Conservation (phyloP, 2,888 invertebrate genomes). For the Acleris cristana region DNA sequence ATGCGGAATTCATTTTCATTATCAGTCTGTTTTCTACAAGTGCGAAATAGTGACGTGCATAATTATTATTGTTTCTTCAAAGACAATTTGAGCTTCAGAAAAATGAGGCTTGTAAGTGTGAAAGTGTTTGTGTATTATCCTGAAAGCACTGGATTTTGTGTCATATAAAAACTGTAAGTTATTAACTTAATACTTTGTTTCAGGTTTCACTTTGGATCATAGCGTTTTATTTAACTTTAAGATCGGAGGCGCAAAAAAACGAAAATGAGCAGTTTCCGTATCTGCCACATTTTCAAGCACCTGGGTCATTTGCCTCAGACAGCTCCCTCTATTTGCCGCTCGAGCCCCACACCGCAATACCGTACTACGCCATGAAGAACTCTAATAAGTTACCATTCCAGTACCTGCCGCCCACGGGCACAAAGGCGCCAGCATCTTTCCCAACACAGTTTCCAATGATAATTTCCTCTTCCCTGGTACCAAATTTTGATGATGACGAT, state of each 20-base stretch:
- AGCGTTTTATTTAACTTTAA: slow-evolving; percentile 53
- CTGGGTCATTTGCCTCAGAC: slow-evolving; percentile 62
- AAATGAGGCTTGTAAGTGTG: slow-evolving; percentile 80
- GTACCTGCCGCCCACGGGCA: slow-evolving; percentile 66
- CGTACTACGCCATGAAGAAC: slow-evolving; percentile 67
- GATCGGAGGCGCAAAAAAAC: slow-evolving; percentile 54
- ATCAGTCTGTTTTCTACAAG: slow-evolving; percentile 74
- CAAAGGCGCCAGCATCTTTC: slow-evolving; percentile 62
- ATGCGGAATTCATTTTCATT: slow-evolving; percentile 83
- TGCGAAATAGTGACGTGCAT: slow-evolving; percentile 71
- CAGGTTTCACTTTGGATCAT: slow-evolving; percentile 68
- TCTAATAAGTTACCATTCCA: slow-evolving; percentile 65
- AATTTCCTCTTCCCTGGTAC: slow-evolving; percentile 61
- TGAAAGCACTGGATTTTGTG: slow-evolving; percentile 43
- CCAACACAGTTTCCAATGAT: slow-evolving; percentile 64
- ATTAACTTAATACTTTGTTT: slow-evolving; percentile 48
- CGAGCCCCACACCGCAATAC: slow-evolving; percentile 66
- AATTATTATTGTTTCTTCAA: slow-evolving; percentile 52
- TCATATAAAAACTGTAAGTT: slow-evolving; percentile 51
- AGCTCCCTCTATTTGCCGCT: slow-evolving; percentile 71
- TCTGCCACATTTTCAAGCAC: slow-evolving; percentile 65
- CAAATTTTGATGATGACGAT: slow-evolving; percentile 57
- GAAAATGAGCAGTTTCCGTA: slow-evolving; percentile 66
- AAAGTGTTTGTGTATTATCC: slow-evolving; percentile 51
- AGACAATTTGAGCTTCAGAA: slow-evolving; percentile 61